These are phyloP conservation scores for Lucilia sericata DNA, from an alignment of 1,140 invertebrate species.

Conservation along the genomic window DNA sequence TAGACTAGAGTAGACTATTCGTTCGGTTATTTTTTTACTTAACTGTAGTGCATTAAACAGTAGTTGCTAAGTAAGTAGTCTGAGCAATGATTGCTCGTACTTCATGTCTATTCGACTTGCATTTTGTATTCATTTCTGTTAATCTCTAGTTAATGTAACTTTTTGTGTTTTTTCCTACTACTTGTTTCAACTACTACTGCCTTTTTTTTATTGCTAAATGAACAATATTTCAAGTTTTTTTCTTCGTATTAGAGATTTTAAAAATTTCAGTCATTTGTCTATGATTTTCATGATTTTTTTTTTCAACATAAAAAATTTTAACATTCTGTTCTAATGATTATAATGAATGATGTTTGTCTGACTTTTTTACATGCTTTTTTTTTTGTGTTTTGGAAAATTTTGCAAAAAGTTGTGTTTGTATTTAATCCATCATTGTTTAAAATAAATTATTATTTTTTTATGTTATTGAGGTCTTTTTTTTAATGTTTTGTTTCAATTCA, in stretches of 20 bases:
- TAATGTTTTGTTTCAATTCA: neutral
- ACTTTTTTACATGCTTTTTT: neutral
- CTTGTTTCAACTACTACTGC: neutral
- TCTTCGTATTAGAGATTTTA: neutral
- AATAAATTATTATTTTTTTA: neutral
- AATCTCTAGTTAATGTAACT: neutral
- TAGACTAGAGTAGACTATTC: too few relatives aligned
- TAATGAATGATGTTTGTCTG: neutral
- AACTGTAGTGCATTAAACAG: too few relatives aligned
- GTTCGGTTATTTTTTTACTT: too few relatives aligned
- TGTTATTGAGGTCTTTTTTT: neutral
- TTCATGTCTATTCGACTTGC: too few relatives aligned
- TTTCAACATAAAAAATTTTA: neutral
- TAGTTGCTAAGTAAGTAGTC: too few relatives aligned
- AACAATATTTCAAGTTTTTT: neutral
- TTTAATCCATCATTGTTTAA: neutral
- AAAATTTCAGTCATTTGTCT: neutral
- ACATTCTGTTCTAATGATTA: neutral
- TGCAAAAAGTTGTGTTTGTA: neutral
- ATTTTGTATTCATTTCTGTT: neutral
- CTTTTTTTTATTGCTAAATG: neutral
- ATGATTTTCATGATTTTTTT: too few relatives aligned
- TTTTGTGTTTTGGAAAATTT: neutral
- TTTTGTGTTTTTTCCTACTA: neutral
- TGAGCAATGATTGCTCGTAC: too few relatives aligned